Evolutionary conservation across 2,113 vertebrate species (phyloP).

Genomic region (Microtus montanus): DNA sequence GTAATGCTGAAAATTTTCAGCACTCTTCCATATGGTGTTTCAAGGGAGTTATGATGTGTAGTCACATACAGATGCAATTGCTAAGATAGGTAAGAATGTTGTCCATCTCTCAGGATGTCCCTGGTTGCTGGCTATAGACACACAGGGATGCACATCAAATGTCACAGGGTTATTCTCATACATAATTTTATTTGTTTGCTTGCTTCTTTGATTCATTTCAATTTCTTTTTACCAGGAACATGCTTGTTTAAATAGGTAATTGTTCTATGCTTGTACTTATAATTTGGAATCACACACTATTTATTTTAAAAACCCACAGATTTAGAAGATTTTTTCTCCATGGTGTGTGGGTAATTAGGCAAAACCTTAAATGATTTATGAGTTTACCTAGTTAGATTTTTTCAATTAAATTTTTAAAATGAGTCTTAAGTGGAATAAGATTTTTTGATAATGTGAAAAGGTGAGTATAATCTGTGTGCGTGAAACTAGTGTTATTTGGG

Average conservation of each 20-base stretch:
- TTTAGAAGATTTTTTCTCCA: neutral
- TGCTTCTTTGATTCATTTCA: neutral
- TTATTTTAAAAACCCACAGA: neutral
- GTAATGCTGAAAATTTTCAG: neutral
- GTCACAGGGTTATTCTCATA: neutral
- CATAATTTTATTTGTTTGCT: too few relatives aligned
- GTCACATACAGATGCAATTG: neutral
- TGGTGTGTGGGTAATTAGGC: neutral
- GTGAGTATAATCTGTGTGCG: neutral
- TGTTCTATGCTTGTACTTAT: neutral
- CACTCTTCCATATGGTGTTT: neutral
- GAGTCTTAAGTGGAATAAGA: neutral
- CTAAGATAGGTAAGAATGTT: too few relatives aligned
- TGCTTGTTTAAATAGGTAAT: neutral
- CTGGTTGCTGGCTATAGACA: neutral
- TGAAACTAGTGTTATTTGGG: neutral
- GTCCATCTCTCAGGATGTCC: too few relatives aligned
- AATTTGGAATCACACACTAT: neutral
- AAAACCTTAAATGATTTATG: neutral
- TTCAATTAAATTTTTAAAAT: neutral
- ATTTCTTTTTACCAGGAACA: neutral
- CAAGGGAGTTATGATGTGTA: neutral
- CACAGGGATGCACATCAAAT: neutral
- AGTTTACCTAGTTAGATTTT: neutral
- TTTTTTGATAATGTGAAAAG: neutral